Percentiles rank a stretch among this genome's conserved stretches.
Evolutionary conservation across 2,113 vertebrate genomes (phyloP).

Genomic region (Collichthys lucidus): DNA sequence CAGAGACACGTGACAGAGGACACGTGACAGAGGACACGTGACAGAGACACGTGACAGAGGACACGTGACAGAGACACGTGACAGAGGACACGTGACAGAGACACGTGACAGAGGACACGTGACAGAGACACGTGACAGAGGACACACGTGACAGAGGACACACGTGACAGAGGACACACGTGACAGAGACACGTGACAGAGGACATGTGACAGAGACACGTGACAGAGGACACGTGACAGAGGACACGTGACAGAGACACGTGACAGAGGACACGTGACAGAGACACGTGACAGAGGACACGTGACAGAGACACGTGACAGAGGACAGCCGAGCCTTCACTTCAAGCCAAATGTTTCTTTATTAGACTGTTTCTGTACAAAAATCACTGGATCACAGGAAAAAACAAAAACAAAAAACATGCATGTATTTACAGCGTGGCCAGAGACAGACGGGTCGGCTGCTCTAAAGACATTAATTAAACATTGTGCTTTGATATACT

Average conservation of each 20-base stretch:
- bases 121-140: too few species aligned
- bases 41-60: neutral
- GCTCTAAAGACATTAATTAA: constrained; percentile 84
- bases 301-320: too few species aligned
- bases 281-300: neutral
- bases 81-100: too few species aligned
- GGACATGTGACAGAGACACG: too few species aligned
- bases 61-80: too few species aligned
- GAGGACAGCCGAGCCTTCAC: neutral
- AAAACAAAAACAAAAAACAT: constrained; percentile 74
- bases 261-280: neutral
- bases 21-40: neutral
- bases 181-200: neutral
- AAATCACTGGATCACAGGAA: constrained; percentile 84
- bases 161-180: neutral
- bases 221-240: too few species aligned
- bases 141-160: neutral
- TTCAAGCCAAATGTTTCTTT: constrained; percentile 88
- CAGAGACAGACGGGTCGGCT: constrained; percentile 71
- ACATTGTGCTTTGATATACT: constrained; percentile 89
- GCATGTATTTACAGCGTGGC: constrained; percentile 87
- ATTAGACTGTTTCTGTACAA: constrained; percentile 89
- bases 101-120: neutral
- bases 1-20: too few species aligned
- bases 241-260: neutral